These are phyloP conservation scores for Chironomus tentans DNA, from an alignment of 2,888 invertebrate genomes.

Conservation along the genomic window DNA sequence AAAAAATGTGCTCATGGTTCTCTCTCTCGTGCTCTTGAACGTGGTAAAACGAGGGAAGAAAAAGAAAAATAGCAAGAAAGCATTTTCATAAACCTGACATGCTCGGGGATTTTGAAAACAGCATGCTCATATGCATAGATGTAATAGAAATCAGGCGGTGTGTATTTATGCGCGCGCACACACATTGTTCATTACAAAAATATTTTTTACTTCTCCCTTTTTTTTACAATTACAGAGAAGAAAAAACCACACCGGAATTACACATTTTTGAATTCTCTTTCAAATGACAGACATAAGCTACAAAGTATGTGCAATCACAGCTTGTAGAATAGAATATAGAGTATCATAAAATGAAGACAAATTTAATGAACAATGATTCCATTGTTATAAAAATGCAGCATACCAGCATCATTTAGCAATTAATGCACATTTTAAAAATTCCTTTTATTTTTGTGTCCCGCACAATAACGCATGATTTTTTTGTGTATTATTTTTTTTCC, in stretches of 20 bases:
- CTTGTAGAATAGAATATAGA: not conserved
- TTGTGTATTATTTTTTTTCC: not conserved
- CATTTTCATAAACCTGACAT: not conserved
- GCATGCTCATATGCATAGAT: conserved; percentile 16
- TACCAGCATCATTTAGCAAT: not conserved
- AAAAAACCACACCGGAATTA: conserved; percentile 19
- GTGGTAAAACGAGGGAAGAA: too few species aligned
- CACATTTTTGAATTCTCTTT: conserved; percentile 9
- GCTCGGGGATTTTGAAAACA: conserved; percentile 8
- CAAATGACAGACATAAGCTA: not conserved
- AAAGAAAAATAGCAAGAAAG: too few species aligned
- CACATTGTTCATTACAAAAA: not conserved
- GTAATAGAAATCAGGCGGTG: conserved; percentile 12
- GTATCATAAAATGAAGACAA: not conserved
- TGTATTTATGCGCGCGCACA: conserved; percentile 18
- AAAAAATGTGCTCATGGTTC: not conserved
- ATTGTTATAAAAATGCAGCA: not conserved
- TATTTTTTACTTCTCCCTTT: not conserved
- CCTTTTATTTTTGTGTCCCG: too few species aligned
- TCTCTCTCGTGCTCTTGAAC: not conserved
- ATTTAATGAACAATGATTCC: not conserved
- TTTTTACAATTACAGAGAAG: not conserved
- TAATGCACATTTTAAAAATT: not conserved
- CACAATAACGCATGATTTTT: conserved; percentile 14
- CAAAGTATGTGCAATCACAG: not conserved